phyloP scores from a whole-genome alignment of 1,140 invertebrate species.

The Dreissena rostriformis region DNA sequence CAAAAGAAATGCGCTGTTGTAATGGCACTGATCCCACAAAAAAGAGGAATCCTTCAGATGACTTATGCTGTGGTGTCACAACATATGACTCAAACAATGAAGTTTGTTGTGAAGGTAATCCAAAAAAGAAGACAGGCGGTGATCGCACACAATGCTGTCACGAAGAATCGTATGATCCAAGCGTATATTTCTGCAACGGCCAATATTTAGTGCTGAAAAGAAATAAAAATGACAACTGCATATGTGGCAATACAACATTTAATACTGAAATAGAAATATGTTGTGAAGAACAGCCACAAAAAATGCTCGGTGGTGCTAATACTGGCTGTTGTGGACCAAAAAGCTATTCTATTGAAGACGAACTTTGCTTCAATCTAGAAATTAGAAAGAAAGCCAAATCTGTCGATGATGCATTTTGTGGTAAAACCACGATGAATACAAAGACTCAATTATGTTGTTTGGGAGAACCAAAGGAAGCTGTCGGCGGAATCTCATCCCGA shows the following conservation, averaged over 20 bases:
- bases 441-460: constrained; percentile 46
- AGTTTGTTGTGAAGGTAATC: constrained; percentile 46
- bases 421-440: constrained; percentile 44
- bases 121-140: constrained; percentile 33
- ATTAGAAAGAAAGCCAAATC: constrained; percentile 31
- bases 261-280: constrained; percentile 46
- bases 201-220: constrained; percentile 27
- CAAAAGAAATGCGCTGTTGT: constrained; percentile 31
- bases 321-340: constrained; percentile 44
- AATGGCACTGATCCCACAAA: constrained; percentile 29
- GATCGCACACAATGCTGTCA: constrained; percentile 44
- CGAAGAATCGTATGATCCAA: constrained; percentile 37
- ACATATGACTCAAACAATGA: constrained; percentile 26
- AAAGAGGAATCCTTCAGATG: constrained; percentile 24
- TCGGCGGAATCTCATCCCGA: constrained; percentile 17
- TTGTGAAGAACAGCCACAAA: constrained; percentile 29
- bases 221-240: constrained; percentile 44
- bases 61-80: constrained; percentile 45
- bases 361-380: constrained; percentile 42
- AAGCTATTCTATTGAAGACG: constrained; percentile 26
- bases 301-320: constrained; percentile 23
- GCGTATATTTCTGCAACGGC: constrained; percentile 22
- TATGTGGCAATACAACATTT: constrained; percentile 47
- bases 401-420: constrained; percentile 42
- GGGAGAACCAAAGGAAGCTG: constrained; percentile 30